phyloP scores from a whole-genome alignment of 2,113 vertebrate genomes.

The Dascyllus trimaculatus region DNA sequence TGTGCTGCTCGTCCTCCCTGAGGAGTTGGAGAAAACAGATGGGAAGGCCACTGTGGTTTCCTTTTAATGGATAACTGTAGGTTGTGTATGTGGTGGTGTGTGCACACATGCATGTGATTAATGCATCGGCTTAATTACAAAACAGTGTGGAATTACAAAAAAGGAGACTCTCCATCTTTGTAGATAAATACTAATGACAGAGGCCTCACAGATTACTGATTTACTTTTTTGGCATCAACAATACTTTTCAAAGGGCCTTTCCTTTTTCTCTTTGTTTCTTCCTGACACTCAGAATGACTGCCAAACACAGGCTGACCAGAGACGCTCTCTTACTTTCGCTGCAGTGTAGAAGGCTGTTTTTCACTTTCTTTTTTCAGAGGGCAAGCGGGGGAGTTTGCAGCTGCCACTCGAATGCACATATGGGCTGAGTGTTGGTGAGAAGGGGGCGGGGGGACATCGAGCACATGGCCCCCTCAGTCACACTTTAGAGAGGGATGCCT shows the following conservation, averaged over 20 bases:
- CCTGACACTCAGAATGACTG: constrained; percentile 16
- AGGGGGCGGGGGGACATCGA: constrained; percentile 53
- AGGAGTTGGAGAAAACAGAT: constrained; percentile 57
- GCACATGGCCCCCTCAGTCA: constrained; percentile 77
- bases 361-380: constrained; percentile 61
- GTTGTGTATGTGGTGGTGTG: constrained; percentile 14
- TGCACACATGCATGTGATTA: constrained; percentile 4
- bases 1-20: constrained; percentile 44
- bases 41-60: constrained; percentile 45
- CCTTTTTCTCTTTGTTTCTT: constrained; percentile 11
- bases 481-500: constrained; percentile 40
- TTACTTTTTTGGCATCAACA: background rate
- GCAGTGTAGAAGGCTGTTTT: constrained; percentile 47
- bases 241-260: constrained; percentile 9
- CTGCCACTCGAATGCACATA: constrained; percentile 78
- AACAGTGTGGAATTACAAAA: constrained; percentile 11
- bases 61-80: constrained; percentile 52
- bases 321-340: constrained; percentile 26
- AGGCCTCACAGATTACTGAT: background rate
- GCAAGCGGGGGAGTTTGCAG: constrained; percentile 76
- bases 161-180: background rate
- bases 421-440: constrained; percentile 64
- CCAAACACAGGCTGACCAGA: constrained; percentile 23
- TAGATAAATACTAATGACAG: background rate
- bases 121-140: constrained; percentile 30